phyloP scores from a whole-genome alignment of 2,113 vertebrate genomes.

The Percina caprodes region DNA sequence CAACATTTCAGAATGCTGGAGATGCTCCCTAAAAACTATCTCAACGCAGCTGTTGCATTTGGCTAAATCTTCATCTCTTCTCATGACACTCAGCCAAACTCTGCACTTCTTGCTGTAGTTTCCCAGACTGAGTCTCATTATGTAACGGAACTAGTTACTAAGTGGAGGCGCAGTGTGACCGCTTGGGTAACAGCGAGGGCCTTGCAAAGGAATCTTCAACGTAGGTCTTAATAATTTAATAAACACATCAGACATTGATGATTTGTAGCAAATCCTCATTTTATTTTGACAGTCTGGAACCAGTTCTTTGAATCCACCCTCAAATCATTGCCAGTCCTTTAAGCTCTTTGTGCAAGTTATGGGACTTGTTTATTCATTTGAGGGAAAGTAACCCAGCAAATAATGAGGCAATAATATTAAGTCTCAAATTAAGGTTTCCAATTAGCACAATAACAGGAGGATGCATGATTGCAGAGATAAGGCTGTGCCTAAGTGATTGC shows the following conservation, averaged over 20 bases:
- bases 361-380: slow-evolving; percentile 63
- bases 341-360: slow-evolving; percentile 32
- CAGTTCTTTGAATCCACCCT: not conserved
- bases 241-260: not conserved
- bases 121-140: not conserved
- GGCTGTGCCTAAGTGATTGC: slow-evolving; percentile 70
- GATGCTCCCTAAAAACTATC: slow-evolving; percentile 37
- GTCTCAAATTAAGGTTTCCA: slow-evolving; percentile 77
- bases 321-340: slow-evolving; percentile 19
- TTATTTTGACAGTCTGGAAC: not conserved
- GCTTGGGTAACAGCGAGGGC: not conserved
- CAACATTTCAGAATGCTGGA: slow-evolving; percentile 48
- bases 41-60: slow-evolving; percentile 70
- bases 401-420: slow-evolving; percentile 72
- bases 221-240: slow-evolving; percentile 9
- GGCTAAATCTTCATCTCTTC: slow-evolving; percentile 58
- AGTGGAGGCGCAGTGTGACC: not conserved
- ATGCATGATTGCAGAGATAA: slow-evolving; percentile 76
- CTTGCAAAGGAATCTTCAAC: not conserved
- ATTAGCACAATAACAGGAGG: slow-evolving; percentile 73
- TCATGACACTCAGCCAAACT: slow-evolving; percentile 60
- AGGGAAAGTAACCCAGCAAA: slow-evolving; percentile 57
- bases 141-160: slow-evolving; percentile 24
- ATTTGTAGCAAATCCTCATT: not conserved
- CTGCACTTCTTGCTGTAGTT: slow-evolving; percentile 14